Evolutionary conservation across 2,113 vertebrate species (phyloP).

Genomic region (Lepus europaeus): DNA sequence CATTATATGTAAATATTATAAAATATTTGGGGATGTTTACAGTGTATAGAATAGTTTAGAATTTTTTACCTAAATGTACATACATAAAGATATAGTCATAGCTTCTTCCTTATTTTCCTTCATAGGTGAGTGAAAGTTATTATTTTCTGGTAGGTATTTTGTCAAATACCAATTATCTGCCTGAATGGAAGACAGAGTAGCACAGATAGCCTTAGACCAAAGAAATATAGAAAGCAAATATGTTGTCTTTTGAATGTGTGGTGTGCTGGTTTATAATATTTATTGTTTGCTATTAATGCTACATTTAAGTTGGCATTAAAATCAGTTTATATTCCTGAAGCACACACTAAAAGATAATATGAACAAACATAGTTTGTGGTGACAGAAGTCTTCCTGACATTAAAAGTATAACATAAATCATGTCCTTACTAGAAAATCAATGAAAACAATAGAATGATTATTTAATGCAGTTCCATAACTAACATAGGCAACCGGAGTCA

Average conservation of each 20-base stretch:
- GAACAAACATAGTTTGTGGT: not conserved
- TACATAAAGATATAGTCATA: not conserved
- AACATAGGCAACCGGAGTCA: not conserved
- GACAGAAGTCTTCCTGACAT: constrained; percentile 30
- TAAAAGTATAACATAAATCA: constrained; percentile 43
- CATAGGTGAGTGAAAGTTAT: not conserved
- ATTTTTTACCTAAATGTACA: not conserved
- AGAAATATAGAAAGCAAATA: constrained; percentile 3
- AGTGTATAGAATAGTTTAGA: not conserved
- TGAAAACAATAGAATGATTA: constrained; percentile 5
- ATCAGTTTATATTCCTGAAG: constrained; percentile 17
- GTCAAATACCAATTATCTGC: not conserved
- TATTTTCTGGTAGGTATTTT: not conserved
- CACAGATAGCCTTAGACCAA: not conserved
- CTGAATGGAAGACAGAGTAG: not conserved
- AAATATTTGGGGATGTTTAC: not conserved
- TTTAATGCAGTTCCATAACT: not conserved
- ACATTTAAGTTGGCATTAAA: not conserved
- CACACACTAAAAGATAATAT: not conserved
- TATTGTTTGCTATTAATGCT: not conserved
- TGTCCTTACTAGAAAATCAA: constrained; percentile 7
- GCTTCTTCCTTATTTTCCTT: not conserved
- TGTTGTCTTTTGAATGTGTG: not conserved
- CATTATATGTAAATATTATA: not conserved
- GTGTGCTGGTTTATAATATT: not conserved